phyloP scores from a whole-genome alignment of 2,797 vertebrate species.

The Rhinoraja longicauda region DNA sequence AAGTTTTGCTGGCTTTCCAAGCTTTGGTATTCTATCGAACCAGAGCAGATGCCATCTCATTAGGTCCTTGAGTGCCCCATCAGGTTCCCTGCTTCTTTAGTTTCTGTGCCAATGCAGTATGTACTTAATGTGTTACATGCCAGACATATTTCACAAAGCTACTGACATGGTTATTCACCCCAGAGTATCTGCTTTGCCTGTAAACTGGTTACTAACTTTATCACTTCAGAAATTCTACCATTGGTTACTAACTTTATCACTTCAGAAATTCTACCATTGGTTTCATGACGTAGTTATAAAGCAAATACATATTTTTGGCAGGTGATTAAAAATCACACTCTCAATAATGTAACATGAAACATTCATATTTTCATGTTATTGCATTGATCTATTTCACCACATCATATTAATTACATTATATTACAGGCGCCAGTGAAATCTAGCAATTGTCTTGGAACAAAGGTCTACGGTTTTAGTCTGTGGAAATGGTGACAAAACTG shows the following conservation, averaged over 20 bases:
- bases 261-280: constrained; percentile 11
- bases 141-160: constrained; percentile 18
- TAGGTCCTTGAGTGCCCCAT: constrained; percentile 17
- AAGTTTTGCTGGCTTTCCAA: constrained; percentile 7
- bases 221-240: background rate
- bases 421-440: constrained; percentile 17
- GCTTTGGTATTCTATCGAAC: background rate
- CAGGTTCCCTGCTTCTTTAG: constrained; percentile 23
- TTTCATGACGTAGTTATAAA: background rate
- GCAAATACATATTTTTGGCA: background rate
- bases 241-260: background rate
- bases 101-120: constrained; percentile 34
- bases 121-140: constrained; percentile 22
- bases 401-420: constrained; percentile 22
- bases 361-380: constrained; percentile 21
- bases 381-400: background rate
- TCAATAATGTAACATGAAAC: background rate
- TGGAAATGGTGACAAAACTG: constrained; percentile 29
- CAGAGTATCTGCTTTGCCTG: background rate
- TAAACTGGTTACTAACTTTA: background rate
- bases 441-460: background rate
- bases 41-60: constrained; percentile 36
- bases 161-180: constrained; percentile 19
- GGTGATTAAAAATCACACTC: background rate
- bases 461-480: background rate